These are phyloP conservation scores for Ostrea edulis DNA, from an alignment of 1,140 invertebrate species.

Conservation along the genomic window DNA sequence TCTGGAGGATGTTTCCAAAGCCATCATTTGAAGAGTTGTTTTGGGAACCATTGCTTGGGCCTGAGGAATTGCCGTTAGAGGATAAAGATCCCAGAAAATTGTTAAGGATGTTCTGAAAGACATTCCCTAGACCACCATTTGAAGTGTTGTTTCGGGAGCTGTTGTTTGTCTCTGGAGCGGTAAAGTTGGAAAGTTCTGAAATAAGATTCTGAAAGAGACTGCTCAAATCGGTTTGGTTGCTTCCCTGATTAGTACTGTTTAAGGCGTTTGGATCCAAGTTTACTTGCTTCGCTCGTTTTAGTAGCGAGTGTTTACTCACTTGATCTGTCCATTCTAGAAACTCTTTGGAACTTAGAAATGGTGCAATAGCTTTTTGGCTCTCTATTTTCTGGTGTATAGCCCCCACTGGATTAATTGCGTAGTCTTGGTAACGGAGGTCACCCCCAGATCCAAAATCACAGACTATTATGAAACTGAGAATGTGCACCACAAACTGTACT, in stretches of 20 bases:
- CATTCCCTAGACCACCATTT: neutral
- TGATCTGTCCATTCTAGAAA: conserved; percentile 23
- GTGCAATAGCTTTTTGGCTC: neutral
- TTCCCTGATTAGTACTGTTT: neutral
- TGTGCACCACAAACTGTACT: neutral
- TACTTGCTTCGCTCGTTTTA: neutral
- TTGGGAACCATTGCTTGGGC: neutral
- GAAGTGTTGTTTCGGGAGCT: neutral
- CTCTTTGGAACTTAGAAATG: neutral
- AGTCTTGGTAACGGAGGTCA: neutral
- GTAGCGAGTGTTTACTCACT: neutral
- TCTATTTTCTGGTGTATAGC: neutral
- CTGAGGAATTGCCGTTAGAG: neutral
- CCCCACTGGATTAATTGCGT: neutral
- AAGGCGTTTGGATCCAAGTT: neutral
- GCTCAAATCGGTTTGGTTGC: neutral
- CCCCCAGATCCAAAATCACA: neutral
- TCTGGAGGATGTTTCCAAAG: neutral
- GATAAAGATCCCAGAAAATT: neutral
- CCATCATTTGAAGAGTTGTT: neutral
- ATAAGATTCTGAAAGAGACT: neutral
- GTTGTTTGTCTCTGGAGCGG: neutral
- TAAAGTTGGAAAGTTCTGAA: neutral
- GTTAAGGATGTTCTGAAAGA: neutral
- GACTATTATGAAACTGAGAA: neutral